Base-by-base conservation (phyloP, 2,797 vertebrate species). In the Sternarchorhynchus goeldii region DNA sequence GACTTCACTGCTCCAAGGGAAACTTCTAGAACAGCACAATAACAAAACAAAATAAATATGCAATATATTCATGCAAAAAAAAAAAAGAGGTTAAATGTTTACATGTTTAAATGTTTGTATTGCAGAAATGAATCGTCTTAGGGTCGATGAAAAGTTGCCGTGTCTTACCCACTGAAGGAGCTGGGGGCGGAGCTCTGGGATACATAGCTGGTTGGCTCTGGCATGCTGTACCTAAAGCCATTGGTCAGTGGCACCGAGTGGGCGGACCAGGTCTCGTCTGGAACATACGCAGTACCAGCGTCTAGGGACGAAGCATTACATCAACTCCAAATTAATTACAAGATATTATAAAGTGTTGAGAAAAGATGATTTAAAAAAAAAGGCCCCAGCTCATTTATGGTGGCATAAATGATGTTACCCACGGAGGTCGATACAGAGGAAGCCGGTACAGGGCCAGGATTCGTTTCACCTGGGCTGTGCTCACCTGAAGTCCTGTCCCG, bases 161-260 rank as follows among this genome's bases (percentile, higher is more conserved):
- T 36, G 29, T 87, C 87, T 2, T 93, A 95, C 97, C 96, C 93
- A 32, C 93, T 94, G 84, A 94, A 97, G 2, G 94, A 67, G 3
- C 83, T 85, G 0, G 91, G 80, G 58, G 91, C 79, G 0, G 93
- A 82, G 76, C 93, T 93, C 79, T 94, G 96, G 82, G 94, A 89
- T 87, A 94, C 83, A 59, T 93, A 93, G 0, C 94, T 90, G 74
- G 92, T 81, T 1, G 94, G 88, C 82, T 91, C 96, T 8, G 94
- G 91, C 87, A 95, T 88, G 83, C 94, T 93, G 88, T 97, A 98
- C 89, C 92, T 94, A 84, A 99, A 94, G 86, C 94, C 92, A 77
- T 94, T 97, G 64, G 95, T 93, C 87, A 97, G 82, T 6, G 97
- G 96, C 77, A 95, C 86, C 0, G 96, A 95, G 34, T 94, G 95